Base-by-base conservation (phyloP, 2,797 vertebrate genomes). In the Myiotriccus ornatus region DNA sequence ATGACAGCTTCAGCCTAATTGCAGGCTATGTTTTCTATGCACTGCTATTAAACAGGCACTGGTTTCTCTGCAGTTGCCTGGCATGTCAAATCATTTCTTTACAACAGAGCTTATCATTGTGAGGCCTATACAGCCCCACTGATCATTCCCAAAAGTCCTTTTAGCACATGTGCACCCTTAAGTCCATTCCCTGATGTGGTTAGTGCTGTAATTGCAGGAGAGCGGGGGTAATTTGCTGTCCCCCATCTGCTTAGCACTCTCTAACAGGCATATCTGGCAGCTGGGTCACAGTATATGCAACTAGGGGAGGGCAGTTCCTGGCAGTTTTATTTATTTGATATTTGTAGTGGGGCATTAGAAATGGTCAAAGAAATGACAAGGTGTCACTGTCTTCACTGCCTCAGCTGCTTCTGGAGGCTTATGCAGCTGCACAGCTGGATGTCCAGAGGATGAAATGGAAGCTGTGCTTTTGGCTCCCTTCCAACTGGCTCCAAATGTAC, bases 391-490 rank as follows among this genome's bases (percentile, higher is more conserved):
- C 92, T 96, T 94, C 92, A 71, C 59, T 73, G 88, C 90, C 69
- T 98, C 98, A 98, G 98, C 98, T 98, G 98, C 89, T 97, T 95
- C 89, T 94, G 56, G 44, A 41, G 64, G 70, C 91, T 97, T 96
- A 96, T 96, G 94, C 94, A 97, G 89, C 96, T 79, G 90, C 97
- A 97, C 98, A 98, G 97, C 98, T 98, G 98, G 97, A 97, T 96
- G 95, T 97, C 93, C 95, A 90, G 73, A 63, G 77, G 93, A 94
- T 74, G 89, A 97, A 95, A 94, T 95, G 88, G 95, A 96, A 96
- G 87, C 87, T 95, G 96, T 92, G 55, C 53, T 95, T 30, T 88
- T 97, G 98, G 96, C 89, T 89, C 14, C 59, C 87, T 94, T 97
- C 97, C 98, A 97, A 46, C 84, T 96, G 95, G 96, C 96, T 97